Percentiles rank a stretch among this genome's conserved stretches.
phyloP scores from a whole-genome alignment of 2,888 invertebrate genomes.

The Saturnia japonica region DNA sequence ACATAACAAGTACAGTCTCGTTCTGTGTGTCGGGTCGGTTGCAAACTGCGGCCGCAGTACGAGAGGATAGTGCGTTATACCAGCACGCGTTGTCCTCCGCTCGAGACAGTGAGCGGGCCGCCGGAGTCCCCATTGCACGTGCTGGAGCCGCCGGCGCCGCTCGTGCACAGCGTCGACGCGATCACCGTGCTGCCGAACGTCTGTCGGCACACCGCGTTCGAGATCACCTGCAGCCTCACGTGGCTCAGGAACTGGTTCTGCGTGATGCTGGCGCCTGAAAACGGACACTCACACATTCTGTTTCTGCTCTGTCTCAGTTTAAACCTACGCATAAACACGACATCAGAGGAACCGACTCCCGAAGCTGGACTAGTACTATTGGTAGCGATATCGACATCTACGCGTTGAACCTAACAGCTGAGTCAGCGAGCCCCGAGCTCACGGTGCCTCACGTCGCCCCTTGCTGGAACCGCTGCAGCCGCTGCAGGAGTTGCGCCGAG shows the following conservation, averaged over 20 bases:
- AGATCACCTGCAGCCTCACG: conserved; percentile 64
- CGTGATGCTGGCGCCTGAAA: conserved; percentile 44
- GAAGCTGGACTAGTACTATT: too few species aligned
- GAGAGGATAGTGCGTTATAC: conserved; percentile 30
- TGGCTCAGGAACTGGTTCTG: conserved; percentile 59
- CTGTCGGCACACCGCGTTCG: conserved; percentile 52
- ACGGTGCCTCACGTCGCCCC: too few species aligned
- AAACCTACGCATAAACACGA: too few species aligned
- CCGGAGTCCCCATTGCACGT: conserved; percentile 68
- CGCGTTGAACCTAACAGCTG: neutral
- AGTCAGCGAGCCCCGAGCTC: neutral
- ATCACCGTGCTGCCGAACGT: conserved; percentile 43
- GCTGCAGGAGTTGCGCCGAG: neutral
- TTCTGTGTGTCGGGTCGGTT: neutral
- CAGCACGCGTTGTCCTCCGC: conserved; percentile 42
- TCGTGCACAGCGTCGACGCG: conserved; percentile 54
- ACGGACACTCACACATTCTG: too few species aligned
- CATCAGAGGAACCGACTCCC: too few species aligned
- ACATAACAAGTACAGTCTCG: conserved; percentile 6
- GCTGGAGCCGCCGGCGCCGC: conserved; percentile 48
- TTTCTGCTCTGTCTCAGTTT: too few species aligned
- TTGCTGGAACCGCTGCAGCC: neutral
- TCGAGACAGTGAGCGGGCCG: conserved; percentile 48
- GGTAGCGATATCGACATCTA: too few species aligned
- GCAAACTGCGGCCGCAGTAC: neutral